Evolutionary conservation across 1,140 invertebrate species (phyloP), one percentile per base, ranked within the genome.

Genomic region (Zaprionus lachaisei): DNA sequence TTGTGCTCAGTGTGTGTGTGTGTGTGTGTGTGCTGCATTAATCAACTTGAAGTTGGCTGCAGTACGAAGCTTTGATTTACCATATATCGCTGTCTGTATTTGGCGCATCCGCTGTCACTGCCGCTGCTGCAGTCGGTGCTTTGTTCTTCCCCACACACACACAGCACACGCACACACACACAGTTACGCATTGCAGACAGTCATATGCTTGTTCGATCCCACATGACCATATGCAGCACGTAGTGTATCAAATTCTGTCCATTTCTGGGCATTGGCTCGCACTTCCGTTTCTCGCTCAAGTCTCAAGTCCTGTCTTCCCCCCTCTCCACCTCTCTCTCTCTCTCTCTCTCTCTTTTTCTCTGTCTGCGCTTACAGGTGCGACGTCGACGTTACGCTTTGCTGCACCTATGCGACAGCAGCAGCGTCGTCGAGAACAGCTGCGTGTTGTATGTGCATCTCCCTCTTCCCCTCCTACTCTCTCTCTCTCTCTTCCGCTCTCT

Each of bases 241-340:
- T 64, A 47, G 54, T 66, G 79, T 86, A 87, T 86, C 77, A 76
- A 81, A 73, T 87, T 89, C 71, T 87, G 69, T 20, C 66, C 81
- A 81, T 80, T 89, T 89, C 71, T 90, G 85, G 78, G 60, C 84
- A 89, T 74, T 90, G 79, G 85, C 79, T 89, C 69, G 84, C 78
- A 89, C 84, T 89, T 89, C 84, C 84, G 84, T 72, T 89, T 54
- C 41, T n/a, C 41, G 15, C 41, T 44, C 41, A 9, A 17, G 15
- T 44, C 41, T 47, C 41, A 47, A 47, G 41, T 47, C 41, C 41
- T 47, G 41, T 17, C 41, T 44, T 17, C 41, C n/a, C 41, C 41
- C 15, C 6, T 6, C 41, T 5, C 5, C 15, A n/a, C 41, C 6
- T n/a, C 15, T n/a, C 14, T 0, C 17, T 17, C 0, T 44, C n/a